Evolutionary conservation across 2,888 invertebrate species (phyloP).

Genomic region (Deilephila porcellus): DNA sequence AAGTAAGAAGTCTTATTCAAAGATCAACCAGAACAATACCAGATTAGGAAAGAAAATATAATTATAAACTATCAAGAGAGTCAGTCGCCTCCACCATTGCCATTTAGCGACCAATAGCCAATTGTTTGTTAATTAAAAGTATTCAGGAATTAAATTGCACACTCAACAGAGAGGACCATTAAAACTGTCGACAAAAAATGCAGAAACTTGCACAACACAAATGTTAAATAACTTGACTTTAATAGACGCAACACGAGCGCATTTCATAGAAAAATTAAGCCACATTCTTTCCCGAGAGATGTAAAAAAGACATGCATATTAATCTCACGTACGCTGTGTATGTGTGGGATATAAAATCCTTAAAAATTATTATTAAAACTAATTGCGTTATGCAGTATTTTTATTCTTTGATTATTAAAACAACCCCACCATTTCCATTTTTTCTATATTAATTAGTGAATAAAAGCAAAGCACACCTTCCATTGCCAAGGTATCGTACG

Average conservation of each 20-base stretch:
- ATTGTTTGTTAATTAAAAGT: neutral
- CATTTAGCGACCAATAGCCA: neutral
- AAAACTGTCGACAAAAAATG: neutral
- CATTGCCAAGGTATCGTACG: no score
- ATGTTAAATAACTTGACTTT: conserved; percentile 18
- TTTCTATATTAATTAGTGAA: no score
- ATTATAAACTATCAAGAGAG: no score
- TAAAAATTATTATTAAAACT: neutral
- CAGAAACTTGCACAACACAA: neutral
- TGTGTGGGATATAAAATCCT: neutral
- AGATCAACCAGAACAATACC: no score
- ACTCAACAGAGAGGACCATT: neutral
- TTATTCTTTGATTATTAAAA: neutral
- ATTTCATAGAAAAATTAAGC: conserved; percentile 20
- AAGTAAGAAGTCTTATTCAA: no score
- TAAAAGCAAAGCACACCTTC: no score
- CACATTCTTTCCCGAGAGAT: conserved; percentile 16
- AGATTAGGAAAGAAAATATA: no score
- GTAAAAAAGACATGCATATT: conserved; percentile 19
- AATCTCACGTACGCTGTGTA: conserved; percentile 15
- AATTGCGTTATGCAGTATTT: neutral
- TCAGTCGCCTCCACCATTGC: no score
- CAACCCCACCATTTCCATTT: no score
- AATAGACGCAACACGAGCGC: conserved; percentile 15
- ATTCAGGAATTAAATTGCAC: no score